Conservation (phyloP, 2,888 invertebrate species). For the Auanema sp. region DNA sequence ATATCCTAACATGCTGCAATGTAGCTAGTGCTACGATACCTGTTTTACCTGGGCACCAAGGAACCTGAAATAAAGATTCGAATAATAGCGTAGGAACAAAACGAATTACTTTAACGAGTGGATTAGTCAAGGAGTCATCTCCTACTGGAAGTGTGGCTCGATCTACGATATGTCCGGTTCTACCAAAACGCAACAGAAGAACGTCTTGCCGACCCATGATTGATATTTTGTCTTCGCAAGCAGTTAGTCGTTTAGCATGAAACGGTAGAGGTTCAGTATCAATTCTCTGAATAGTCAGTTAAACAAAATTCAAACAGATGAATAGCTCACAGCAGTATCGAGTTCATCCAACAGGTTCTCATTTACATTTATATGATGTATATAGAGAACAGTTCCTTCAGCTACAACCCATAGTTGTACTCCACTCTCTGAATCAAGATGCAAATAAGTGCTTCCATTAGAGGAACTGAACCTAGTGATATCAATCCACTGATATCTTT, state of each 20-base stretch:
- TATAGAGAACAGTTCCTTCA: conserved; percentile 6
- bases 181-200: conserved; percentile 29
- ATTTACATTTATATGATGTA: conserved; percentile 15
- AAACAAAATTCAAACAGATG: too few species aligned
- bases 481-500: conserved; percentile 12
- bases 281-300: conserved; percentile 19
- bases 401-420: conserved; percentile 17
- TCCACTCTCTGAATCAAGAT: conserved; percentile 14
- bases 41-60: conserved; percentile 20
- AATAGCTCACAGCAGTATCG: conserved; percentile 7
- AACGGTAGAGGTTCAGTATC: conserved; percentile 40
- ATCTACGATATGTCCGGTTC: conserved; percentile 32
- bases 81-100: not conserved
- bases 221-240: conserved; percentile 27
- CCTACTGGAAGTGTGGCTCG: conserved; percentile 11
- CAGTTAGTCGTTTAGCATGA: conserved; percentile 20
- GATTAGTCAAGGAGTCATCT: conserved; percentile 26
- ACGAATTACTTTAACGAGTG: conserved; percentile 26
- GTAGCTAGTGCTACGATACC: conserved; percentile 28
- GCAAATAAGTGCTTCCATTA: too few species aligned
- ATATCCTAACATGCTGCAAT: conserved; percentile 32
- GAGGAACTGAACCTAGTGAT: not conserved
- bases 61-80: conserved; percentile 16
- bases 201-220: conserved; percentile 35
- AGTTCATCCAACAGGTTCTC: conserved; percentile 17